Conservation (phyloP, 2,888 invertebrate species). For the Sycophila texana region DNA sequence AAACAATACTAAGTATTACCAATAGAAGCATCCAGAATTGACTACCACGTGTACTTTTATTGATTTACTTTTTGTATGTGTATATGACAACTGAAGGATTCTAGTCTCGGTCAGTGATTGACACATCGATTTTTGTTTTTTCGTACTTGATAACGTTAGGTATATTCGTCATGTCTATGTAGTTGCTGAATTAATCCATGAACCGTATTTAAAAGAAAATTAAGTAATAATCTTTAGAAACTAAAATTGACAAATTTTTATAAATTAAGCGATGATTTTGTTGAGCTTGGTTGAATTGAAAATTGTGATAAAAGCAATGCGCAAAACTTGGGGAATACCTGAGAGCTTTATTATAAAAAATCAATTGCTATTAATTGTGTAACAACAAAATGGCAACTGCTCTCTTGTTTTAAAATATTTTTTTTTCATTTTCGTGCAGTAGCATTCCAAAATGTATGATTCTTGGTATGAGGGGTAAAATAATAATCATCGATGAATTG, state of each 20-base stretch:
- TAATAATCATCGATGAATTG: conserved; percentile 33
- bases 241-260: conserved; percentile 6
- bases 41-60: conserved; percentile 28
- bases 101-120: conserved; percentile 53
- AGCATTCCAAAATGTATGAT: conserved; percentile 56
- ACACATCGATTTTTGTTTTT: conserved; percentile 49
- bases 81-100: conserved; percentile 52
- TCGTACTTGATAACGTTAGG: conserved; percentile 42
- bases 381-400: conserved; percentile 18
- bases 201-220: not conserved
- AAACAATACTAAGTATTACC: conserved; percentile 51
- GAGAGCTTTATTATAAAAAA: conserved; percentile 25
- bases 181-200: conserved; percentile 18
- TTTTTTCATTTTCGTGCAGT: conserved; percentile 37
- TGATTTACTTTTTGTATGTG: conserved; percentile 29
- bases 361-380: conserved; percentile 2
- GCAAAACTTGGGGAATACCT: conserved; percentile 14
- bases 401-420: conserved; percentile 41
- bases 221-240: conserved; percentile 28
- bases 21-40: conserved; percentile 46
- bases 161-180: conserved; percentile 33
- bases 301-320: conserved; percentile 47
- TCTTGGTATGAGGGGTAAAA: conserved; percentile 41
- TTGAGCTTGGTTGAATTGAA: conserved; percentile 52
- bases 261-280: conserved; percentile 24